phyloP scores from a whole-genome alignment of 2,113 vertebrate species.

The Syngnathus floridae region DNA sequence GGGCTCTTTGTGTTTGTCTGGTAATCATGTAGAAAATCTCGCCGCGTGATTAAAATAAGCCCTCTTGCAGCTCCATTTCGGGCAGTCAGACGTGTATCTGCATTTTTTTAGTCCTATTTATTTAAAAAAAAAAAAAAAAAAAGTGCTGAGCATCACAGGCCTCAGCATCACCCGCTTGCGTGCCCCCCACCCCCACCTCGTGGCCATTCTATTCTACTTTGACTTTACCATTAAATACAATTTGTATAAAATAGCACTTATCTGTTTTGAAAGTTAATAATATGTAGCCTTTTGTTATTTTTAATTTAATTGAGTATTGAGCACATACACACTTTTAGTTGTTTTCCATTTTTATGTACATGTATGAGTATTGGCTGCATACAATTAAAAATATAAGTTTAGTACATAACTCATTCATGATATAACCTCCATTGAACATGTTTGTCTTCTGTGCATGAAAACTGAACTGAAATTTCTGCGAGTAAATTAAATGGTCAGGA shows the following conservation, averaged over 20 bases:
- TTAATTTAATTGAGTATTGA: too few species aligned
- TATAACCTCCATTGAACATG: background rate
- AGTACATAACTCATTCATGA: background rate
- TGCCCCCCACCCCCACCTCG: background rate
- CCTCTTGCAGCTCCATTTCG: slow-evolving; percentile 20
- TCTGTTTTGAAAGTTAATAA: too few species aligned
- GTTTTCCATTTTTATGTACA: background rate
- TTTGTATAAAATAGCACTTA: too few species aligned
- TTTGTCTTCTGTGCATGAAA: background rate
- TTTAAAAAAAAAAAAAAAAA: background rate
- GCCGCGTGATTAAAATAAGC: slow-evolving; percentile 54
- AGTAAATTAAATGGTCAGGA: slow-evolving; percentile 43
- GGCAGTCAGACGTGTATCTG: background rate
- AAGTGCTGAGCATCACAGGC: background rate
- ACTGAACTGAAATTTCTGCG: background rate
- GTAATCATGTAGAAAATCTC: slow-evolving; percentile 53
- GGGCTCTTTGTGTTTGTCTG: background rate
- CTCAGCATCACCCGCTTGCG: background rate
- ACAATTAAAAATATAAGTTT: background rate
- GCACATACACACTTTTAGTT: background rate
- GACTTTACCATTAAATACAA: too few species aligned
- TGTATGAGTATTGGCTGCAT: too few species aligned
- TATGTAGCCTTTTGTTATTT: too few species aligned
- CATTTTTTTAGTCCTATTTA: background rate
- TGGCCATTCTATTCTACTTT: background rate